phyloP scores from a whole-genome alignment of 2,113 vertebrate species.

The Bucco capensis region DNA sequence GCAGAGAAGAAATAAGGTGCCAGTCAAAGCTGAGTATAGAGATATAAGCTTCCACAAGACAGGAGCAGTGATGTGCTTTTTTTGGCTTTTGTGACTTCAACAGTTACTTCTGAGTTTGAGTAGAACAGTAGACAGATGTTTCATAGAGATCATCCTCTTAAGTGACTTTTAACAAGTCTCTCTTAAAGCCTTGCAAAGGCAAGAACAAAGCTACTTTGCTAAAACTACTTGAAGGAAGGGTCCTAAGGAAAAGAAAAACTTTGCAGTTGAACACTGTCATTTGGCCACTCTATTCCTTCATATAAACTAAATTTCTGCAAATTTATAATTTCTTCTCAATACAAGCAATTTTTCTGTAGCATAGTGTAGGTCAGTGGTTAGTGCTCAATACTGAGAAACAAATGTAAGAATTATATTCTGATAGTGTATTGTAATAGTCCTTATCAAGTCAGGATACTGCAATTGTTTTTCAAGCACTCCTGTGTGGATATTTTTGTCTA shows the following conservation, averaged over 20 bases:
- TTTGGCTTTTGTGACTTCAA: conserved; percentile 23
- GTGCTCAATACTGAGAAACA: background rate
- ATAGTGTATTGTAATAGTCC: background rate
- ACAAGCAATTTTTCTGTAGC: background rate
- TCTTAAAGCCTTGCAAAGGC: background rate
- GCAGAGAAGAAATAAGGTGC: conserved; percentile 79
- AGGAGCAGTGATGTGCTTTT: conserved; percentile 26
- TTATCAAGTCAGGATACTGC: background rate
- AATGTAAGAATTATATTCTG: background rate
- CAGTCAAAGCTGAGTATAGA: conserved; percentile 74
- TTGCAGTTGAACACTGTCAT: background rate
- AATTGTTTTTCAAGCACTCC: background rate
- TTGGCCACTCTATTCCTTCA: background rate
- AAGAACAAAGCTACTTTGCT: background rate
- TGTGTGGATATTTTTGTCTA: background rate
- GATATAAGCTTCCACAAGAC: conserved; percentile 44
- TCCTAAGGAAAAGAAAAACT: background rate
- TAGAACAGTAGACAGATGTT: background rate
- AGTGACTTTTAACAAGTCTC: background rate
- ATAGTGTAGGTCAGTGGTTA: background rate
- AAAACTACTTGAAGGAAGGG: background rate
- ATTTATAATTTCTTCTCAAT: background rate
- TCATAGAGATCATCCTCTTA: background rate
- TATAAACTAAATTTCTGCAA: background rate
- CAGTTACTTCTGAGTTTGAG: background rate